Evolutionary conservation across 2,888 invertebrate species (phyloP).

Genomic region (Plebejus argus): DNA sequence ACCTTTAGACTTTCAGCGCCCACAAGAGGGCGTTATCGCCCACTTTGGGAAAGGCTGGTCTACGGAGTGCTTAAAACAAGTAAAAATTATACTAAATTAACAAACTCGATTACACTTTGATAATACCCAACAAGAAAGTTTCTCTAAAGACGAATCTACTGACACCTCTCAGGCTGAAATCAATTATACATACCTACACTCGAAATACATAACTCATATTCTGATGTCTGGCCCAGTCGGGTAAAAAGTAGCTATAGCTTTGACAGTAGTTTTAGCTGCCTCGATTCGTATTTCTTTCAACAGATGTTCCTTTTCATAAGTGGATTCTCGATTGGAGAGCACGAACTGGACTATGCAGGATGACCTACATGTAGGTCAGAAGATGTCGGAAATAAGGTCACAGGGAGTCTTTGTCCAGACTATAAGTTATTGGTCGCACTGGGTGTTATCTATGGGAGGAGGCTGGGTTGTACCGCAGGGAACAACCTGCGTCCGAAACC

Average conservation of each 20-base stretch:
- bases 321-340: constrained; percentile 2
- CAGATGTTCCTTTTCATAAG: not conserved
- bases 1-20: too few relatives aligned
- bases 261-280: not conserved
- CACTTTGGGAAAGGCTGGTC: too few relatives aligned
- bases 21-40: too few relatives aligned
- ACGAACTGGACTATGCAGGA: not conserved
- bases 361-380: constrained; percentile 3
- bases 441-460: not conserved
- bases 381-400: not conserved
- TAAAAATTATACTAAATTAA: not conserved
- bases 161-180: too few relatives aligned
- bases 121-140: too few relatives aligned
- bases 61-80: constrained; percentile 33
- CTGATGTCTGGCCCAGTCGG: not conserved
- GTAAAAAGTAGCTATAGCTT: not conserved
- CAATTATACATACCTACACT: too few relatives aligned
- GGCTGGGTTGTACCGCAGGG: not conserved
- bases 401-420: not conserved
- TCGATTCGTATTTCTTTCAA: not conserved
- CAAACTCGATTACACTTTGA: too few relatives aligned
- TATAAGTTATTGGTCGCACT: not conserved
- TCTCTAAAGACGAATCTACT: too few relatives aligned
- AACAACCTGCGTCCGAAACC: not conserved
- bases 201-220: too few relatives aligned